phyloP scores from a whole-genome alignment of 2,888 invertebrate species.

The Seira sanloemensis region DNA sequence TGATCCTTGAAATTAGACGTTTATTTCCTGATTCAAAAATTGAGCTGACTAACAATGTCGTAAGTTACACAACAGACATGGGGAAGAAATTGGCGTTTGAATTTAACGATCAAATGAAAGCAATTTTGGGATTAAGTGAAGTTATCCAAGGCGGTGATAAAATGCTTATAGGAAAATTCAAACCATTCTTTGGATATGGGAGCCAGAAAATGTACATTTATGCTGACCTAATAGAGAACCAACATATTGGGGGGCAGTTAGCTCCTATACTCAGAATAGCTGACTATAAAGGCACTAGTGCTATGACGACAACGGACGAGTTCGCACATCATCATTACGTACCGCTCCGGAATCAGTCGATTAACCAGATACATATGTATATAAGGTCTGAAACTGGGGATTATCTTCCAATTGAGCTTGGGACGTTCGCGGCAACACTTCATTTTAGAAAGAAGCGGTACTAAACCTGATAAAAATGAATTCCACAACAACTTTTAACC shows the following conservation, averaged over 20 bases:
- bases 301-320: neutral
- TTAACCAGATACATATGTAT: conserved; percentile 29
- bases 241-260: neutral
- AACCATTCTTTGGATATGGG: conserved; percentile 28
- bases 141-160: neutral
- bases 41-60: too few species aligned
- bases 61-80: too few species aligned
- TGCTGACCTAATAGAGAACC: conserved; percentile 33
- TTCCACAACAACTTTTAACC: neutral
- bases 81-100: too few species aligned
- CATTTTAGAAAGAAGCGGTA: conserved; percentile 21
- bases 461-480: neutral
- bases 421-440: conserved; percentile 20
- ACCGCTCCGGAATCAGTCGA: neutral
- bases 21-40: too few species aligned
- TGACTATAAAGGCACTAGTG: conserved; percentile 13
- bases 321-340: conserved; percentile 34
- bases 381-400: conserved; percentile 32
- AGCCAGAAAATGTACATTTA: conserved; percentile 31
- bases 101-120: neutral
- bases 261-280: conserved; percentile 25
- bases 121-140: conserved; percentile 10
- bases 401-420: conserved; percentile 26
- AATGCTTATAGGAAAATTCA: neutral
- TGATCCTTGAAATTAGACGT: too few species aligned